A percentile compares a stretch with the other conserved stretches of the same genome.
phyloP scores from a whole-genome alignment of 35 echinoderm and acorn worm genomes.

The Antedon bifida region DNA sequence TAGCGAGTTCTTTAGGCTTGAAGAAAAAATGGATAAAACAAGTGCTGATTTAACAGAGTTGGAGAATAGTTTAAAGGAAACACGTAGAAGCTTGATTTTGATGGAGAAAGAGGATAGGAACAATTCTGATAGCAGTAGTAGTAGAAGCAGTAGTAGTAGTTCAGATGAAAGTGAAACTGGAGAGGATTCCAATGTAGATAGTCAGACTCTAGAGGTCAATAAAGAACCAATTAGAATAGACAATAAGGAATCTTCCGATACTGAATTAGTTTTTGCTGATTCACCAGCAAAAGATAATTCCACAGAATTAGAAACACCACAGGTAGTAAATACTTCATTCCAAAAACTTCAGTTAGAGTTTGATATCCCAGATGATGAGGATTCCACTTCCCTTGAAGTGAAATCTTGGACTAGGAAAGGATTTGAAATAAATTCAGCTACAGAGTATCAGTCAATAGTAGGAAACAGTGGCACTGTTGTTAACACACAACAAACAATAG shows the following conservation, averaged over 20 bases:
- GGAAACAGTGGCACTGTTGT: neutral
- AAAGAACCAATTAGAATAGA: neutral
- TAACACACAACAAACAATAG: neutral
- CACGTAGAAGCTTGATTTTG: slow-evolving; percentile 19
- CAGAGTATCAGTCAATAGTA: neutral
- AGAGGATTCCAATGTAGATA: neutral
- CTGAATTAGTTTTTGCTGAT: neutral
- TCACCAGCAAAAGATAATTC: neutral
- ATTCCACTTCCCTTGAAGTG: neutral
- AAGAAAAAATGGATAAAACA: slow-evolving; percentile 55
- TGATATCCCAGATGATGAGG: neutral
- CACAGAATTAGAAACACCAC: neutral
- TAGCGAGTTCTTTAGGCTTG: slow-evolving; percentile 38
- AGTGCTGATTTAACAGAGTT: slow-evolving; percentile 19
- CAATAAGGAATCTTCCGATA: neutral
- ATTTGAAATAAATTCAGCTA: neutral
- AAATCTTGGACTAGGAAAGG: neutral
- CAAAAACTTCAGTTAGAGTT: neutral
- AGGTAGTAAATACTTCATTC: neutral
- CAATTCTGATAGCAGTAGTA: neutral
- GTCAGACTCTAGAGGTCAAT: neutral
- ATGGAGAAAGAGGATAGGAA: slow-evolving; percentile 10
- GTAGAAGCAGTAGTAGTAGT: neutral
- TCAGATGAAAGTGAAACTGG: neutral
- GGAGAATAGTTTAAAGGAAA: slow-evolving; percentile 32